These are phyloP conservation scores for Clanis bilineata DNA, from an alignment of 2,888 invertebrate genomes.

Conservation along the genomic window DNA sequence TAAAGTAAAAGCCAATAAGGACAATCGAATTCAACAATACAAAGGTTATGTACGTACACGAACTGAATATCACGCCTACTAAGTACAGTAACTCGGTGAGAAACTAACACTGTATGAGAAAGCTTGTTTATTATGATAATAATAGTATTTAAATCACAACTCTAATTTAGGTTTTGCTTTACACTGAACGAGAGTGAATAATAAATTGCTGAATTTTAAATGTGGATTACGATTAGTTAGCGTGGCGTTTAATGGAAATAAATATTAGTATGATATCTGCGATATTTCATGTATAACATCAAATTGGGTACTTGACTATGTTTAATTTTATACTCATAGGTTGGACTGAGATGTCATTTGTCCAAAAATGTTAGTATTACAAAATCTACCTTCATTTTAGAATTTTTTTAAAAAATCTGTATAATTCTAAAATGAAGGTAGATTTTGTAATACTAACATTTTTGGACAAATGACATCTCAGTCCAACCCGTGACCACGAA, in stretches of 20 bases:
- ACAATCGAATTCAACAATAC: constrained; percentile 29
- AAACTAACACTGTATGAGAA: constrained; percentile 68
- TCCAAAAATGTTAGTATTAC: too few relatives aligned
- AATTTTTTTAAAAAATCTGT: too few relatives aligned
- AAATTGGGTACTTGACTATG: too few relatives aligned
- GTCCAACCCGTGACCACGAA: too few relatives aligned
- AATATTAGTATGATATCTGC: background rate
- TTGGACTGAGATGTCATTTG: too few relatives aligned
- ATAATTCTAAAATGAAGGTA: too few relatives aligned
- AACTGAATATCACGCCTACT: constrained; percentile 45
- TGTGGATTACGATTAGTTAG: constrained; percentile 21
- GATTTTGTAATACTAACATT: too few relatives aligned
- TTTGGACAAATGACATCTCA: too few relatives aligned
- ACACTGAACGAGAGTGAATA: constrained; percentile 46
- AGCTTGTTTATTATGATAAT: constrained; percentile 65
- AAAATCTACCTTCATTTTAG: too few relatives aligned
- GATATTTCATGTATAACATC: background rate
- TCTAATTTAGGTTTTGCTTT: constrained; percentile 68
- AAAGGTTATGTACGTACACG: constrained; percentile 49
- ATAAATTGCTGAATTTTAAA: constrained; percentile 38
- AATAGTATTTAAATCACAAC: constrained; percentile 55
- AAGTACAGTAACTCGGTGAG: constrained; percentile 51
- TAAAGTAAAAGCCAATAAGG: too few relatives aligned
- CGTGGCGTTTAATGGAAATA: background rate
- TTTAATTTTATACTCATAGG: too few relatives aligned